These are phyloP conservation scores for Hydropotes inermis DNA, from an alignment of 2,113 vertebrate genomes.

Conservation along the genomic window DNA sequence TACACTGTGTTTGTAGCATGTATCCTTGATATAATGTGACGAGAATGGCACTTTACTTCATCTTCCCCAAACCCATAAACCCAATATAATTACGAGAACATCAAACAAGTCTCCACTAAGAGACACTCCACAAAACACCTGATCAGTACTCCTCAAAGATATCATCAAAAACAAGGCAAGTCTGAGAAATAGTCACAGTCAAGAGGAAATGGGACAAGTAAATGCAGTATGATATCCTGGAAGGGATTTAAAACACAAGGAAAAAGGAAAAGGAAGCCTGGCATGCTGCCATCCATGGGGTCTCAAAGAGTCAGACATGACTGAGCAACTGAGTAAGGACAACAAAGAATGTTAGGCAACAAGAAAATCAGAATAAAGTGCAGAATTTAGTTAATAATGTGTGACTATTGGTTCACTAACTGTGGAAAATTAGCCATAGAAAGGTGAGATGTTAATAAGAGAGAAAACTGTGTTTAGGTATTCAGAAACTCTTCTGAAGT, in stretches of 20 bases:
- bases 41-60: background rate
- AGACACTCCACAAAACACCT: background rate
- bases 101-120: background rate
- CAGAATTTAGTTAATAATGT: background rate
- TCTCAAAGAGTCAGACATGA: background rate
- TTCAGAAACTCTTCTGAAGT: background rate
- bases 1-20: background rate
- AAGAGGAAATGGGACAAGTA: background rate
- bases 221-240: background rate
- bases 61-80: background rate
- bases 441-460: background rate
- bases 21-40: background rate
- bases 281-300: fast-evolving
- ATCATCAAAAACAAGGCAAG: background rate
- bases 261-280: background rate
- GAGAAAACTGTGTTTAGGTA: background rate
- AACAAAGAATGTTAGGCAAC: background rate
- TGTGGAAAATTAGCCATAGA: background rate
- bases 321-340: background rate
- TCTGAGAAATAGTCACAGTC: background rate
- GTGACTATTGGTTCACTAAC: background rate
- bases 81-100: background rate
- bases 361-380: background rate
- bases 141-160: background rate
- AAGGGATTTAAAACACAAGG: background rate